These are phyloP conservation scores for Metaphire vulgaris DNA, from an alignment of 1,140 invertebrate species.

Conservation along the genomic window DNA sequence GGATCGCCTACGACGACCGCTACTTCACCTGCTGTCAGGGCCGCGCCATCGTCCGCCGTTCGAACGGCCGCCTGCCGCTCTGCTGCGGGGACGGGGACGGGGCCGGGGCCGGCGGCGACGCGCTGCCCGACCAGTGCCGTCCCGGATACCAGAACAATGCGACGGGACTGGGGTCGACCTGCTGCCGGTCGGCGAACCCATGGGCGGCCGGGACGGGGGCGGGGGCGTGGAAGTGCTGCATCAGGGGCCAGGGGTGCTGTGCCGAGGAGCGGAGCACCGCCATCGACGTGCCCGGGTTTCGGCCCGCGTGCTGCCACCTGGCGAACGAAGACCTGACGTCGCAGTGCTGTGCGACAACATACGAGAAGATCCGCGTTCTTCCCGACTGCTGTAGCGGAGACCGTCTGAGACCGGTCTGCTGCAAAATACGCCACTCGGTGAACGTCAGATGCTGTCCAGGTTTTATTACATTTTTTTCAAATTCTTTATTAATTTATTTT, in stretches of 20 bases:
- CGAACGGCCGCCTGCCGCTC: not conserved
- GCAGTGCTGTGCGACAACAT: not conserved
- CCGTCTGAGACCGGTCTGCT: not conserved
- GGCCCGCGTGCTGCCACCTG: conserved; percentile 12
- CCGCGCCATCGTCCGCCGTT: not conserved
- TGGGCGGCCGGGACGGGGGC: no score
- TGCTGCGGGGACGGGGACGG: conserved; percentile 3
- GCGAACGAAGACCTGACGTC: not conserved
- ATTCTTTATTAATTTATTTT: no score
- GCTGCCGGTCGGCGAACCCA: conserved; percentile 13
- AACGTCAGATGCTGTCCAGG: not conserved
- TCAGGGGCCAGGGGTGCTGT: conserved; percentile 11
- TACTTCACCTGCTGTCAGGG: conserved; percentile 20
- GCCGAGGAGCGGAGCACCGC: not conserved
- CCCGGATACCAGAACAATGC: not conserved
- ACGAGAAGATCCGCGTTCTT: not conserved
- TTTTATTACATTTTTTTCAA: no score
- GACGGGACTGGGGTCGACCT: conserved; percentile 14
- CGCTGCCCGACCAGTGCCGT: conserved; percentile 2
- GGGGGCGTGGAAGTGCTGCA: conserved; percentile 8
- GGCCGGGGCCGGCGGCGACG: no score
- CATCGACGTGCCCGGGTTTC: conserved; percentile 15
- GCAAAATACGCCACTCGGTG: not conserved
- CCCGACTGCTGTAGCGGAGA: not conserved
- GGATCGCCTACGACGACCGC: conserved; percentile 14